Percentiles rank a stretch among this genome's conserved stretches.
Conservation (phyloP, 2,797 vertebrate species). For the Strix occidentalis region DNA sequence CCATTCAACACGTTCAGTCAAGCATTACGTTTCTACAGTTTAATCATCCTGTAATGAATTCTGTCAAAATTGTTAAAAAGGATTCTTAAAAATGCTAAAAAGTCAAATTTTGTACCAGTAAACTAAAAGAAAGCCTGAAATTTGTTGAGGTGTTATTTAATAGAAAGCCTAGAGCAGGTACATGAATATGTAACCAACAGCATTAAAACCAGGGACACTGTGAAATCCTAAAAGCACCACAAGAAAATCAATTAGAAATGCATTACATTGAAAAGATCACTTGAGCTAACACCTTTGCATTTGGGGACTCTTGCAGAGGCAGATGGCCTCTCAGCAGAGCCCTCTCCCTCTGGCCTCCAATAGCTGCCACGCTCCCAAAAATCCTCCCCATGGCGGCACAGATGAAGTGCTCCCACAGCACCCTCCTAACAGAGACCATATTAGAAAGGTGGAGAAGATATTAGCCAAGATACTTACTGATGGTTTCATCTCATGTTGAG, state of each 20-base stretch:
- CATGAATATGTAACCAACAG: not conserved
- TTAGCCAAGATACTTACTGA: not conserved
- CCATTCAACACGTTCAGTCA: not conserved
- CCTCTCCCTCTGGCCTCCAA: not conserved
- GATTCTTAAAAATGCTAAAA: not conserved
- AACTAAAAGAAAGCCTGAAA: not conserved
- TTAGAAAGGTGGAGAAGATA: not conserved
- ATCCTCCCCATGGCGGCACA: rapidly evolving
- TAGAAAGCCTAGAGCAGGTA: not conserved
- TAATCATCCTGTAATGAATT: not conserved
- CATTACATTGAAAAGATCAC: not conserved
- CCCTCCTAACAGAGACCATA: not conserved
- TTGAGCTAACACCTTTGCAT: not conserved
- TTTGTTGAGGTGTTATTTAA: not conserved
- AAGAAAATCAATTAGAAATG: not conserved
- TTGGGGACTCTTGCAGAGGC: not conserved
- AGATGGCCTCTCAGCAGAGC: not conserved
- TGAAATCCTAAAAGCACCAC: not conserved
- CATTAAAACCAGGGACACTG: not conserved
- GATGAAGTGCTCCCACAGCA: not conserved
- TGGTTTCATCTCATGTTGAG: not conserved
- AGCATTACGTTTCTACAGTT: not conserved
- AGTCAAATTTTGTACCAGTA: not conserved
- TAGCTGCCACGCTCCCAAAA: not conserved
- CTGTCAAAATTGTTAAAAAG: not conserved